Conservation (phyloP, 2,888 invertebrate species). For the Nomada hirtipes region DNA sequence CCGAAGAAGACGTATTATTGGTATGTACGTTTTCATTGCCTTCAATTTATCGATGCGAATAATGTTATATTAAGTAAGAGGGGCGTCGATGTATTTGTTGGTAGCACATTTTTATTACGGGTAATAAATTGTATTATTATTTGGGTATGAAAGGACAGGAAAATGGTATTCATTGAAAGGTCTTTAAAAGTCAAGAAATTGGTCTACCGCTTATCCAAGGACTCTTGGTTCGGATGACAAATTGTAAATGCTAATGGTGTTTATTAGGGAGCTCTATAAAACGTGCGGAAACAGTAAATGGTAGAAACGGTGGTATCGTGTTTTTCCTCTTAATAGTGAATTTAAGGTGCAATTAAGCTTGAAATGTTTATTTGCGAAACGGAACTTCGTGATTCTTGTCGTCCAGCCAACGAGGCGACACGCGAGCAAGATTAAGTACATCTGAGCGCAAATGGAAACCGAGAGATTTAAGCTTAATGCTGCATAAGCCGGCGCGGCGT, state of each 20-base stretch:
- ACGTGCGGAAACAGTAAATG: neutral
- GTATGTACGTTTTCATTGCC: too few relatives aligned
- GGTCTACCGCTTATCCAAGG: too few relatives aligned
- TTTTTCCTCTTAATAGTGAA: neutral
- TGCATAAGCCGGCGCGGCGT: slow-evolving; percentile 58
- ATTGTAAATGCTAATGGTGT: neutral
- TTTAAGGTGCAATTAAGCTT: slow-evolving; percentile 2
- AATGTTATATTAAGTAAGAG: too few relatives aligned
- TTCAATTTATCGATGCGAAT: too few relatives aligned
- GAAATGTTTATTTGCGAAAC: slow-evolving; percentile 19
- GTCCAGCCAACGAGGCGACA: slow-evolving; percentile 28
- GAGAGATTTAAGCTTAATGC: slow-evolving; percentile 71
- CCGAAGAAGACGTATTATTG: too few relatives aligned
- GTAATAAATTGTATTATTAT: too few relatives aligned
- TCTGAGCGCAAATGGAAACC: slow-evolving; percentile 69
- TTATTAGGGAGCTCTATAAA: neutral
- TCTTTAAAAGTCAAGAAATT: too few relatives aligned
- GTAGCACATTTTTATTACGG: too few relatives aligned
- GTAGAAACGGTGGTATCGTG: neutral
- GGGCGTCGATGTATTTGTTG: too few relatives aligned
- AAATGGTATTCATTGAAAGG: too few relatives aligned
- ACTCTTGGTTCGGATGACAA: neutral
- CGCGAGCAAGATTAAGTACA: slow-evolving; percentile 68
- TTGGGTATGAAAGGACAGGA: too few relatives aligned
- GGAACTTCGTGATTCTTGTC: slow-evolving; percentile 21